These are phyloP conservation scores for Noctua comes DNA, from an alignment of 2,888 invertebrate species.

Conservation along the genomic window DNA sequence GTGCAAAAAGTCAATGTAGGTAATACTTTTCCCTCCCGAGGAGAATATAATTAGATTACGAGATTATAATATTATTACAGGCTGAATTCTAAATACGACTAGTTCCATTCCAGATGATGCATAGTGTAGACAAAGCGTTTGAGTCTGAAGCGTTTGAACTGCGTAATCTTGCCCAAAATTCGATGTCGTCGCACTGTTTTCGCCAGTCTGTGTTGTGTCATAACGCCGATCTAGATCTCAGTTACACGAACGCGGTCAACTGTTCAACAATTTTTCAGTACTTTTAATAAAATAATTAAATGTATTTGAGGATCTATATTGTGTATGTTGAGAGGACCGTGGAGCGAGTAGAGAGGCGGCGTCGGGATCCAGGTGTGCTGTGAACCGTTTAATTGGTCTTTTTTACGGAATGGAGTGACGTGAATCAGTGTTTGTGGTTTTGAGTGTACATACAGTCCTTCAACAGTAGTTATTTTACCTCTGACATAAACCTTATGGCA, in stretches of 20 bases:
- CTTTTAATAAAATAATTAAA: conserved; percentile 74
- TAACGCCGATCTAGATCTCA: conserved; percentile 60
- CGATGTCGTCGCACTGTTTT: conserved; percentile 49
- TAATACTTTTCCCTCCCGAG: conserved; percentile 24
- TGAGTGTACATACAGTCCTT: conserved; percentile 2
- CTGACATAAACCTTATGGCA: not conserved
- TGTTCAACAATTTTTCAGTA: conserved; percentile 65
- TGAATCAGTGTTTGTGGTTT: conserved; percentile 41
- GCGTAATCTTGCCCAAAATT: conserved; percentile 45
- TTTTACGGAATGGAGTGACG: conserved; percentile 25
- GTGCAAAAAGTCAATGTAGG: conserved; percentile 40
- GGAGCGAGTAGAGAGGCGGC: conserved; percentile 75
- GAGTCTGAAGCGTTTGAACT: conserved; percentile 32
- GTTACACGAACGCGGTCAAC: conserved; percentile 62
- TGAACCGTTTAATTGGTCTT: conserved; percentile 46
- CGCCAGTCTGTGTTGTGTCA: conserved; percentile 50
- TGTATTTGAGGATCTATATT: conserved; percentile 80
- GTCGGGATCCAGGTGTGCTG: conserved; percentile 76
- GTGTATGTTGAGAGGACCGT: conserved; percentile 80
- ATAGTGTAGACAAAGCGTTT: conserved; percentile 43
- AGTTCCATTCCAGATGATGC: conserved; percentile 36
- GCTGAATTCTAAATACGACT: conserved; percentile 6
- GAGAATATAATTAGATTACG: conserved; percentile 52
- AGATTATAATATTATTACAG: conserved; percentile 41
- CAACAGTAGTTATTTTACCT: not conserved